Conservation (phyloP, 1,140 invertebrate genomes). For the Aphelinus atriplicis region DNA sequence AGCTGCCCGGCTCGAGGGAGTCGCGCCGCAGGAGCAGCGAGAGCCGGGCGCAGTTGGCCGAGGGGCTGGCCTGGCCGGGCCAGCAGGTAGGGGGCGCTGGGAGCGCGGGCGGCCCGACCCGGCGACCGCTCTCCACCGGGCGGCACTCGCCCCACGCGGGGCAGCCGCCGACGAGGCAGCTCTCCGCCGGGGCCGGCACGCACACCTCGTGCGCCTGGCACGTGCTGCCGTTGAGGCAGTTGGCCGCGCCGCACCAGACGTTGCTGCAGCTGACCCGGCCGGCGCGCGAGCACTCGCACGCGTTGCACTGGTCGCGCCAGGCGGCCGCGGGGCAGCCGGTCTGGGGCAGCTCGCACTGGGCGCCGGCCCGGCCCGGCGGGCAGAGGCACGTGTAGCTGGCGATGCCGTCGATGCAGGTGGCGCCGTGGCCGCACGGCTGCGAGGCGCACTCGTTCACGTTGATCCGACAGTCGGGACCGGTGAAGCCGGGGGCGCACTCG, state of each 20-base stretch:
- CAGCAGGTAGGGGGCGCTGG: constrained; percentile 81
- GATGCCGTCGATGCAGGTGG: constrained; percentile 82
- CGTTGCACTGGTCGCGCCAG: constrained; percentile 82
- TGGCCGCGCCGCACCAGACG: constrained; percentile 85
- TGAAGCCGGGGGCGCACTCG: constrained; percentile 81
- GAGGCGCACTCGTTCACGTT: constrained; percentile 83
- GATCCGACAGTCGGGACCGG: constrained; percentile 76
- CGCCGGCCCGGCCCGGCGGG: constrained; percentile 77
- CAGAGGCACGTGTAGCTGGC: constrained; percentile 85
- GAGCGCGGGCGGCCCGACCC: constrained; percentile 79
- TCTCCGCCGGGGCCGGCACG: constrained; percentile 78
- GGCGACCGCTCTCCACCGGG: constrained; percentile 75
- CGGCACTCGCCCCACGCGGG: constrained; percentile 84
- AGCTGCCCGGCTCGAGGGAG: constrained; percentile 74
- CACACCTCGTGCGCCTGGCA: constrained; percentile 73
- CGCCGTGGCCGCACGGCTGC: constrained; percentile 85
- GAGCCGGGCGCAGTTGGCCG: constrained; percentile 76
- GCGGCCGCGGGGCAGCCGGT: constrained; percentile 52
- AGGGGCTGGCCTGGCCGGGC: constrained; percentile 75
- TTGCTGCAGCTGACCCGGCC: constrained; percentile 82
- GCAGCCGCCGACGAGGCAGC: constrained; percentile 82
- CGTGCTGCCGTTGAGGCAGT: constrained; percentile 72
- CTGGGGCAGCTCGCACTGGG: constrained; percentile 72
- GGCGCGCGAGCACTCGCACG: constrained; percentile 80
- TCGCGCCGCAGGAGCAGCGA: constrained; percentile 77